A percentile compares a stretch with the other conserved stretches of the same genome.
phyloP scores from a whole-genome alignment of 2,888 invertebrate species.

The Patella ulyssiponensis region DNA sequence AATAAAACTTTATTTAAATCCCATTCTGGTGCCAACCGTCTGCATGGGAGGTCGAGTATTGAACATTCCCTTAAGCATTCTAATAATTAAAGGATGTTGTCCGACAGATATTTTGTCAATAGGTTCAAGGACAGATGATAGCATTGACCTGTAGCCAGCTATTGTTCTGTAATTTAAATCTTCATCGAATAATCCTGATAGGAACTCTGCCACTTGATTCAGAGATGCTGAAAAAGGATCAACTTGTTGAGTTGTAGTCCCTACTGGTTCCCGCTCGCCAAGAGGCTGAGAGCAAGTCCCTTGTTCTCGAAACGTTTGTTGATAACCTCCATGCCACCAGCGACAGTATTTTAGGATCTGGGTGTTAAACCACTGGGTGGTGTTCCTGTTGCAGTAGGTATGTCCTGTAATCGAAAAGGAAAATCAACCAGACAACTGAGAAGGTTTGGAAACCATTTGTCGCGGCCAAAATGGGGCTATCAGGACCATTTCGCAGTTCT shows the following conservation, averaged over 20 bases:
- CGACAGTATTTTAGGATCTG: not conserved
- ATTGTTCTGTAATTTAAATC: not conserved
- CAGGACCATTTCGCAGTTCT: too few relatives aligned
- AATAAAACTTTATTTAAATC: not conserved
- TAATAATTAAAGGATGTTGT: not conserved
- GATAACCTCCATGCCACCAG: constrained; percentile 9
- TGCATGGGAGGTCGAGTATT: not conserved
- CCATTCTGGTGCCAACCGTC: not conserved
- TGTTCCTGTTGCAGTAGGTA: too few relatives aligned
- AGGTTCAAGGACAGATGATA: not conserved
- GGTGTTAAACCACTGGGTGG: too few relatives aligned
- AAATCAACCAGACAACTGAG: too few relatives aligned
- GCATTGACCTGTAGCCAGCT: not conserved
- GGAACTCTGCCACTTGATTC: not conserved
- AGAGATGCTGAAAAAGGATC: constrained; percentile 6
- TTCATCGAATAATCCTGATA: not conserved
- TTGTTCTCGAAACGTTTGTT: not conserved
- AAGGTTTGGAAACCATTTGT: too few relatives aligned
- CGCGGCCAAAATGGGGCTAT: too few relatives aligned
- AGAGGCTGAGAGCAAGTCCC: not conserved
- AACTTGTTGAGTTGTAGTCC: constrained; percentile 4
- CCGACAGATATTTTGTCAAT: not conserved
- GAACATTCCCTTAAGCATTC: not conserved
- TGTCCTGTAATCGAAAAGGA: too few relatives aligned
- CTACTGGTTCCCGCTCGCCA: not conserved